Conservation (phyloP, 1,140 invertebrate genomes). For the Drosophila murphyi region DNA sequence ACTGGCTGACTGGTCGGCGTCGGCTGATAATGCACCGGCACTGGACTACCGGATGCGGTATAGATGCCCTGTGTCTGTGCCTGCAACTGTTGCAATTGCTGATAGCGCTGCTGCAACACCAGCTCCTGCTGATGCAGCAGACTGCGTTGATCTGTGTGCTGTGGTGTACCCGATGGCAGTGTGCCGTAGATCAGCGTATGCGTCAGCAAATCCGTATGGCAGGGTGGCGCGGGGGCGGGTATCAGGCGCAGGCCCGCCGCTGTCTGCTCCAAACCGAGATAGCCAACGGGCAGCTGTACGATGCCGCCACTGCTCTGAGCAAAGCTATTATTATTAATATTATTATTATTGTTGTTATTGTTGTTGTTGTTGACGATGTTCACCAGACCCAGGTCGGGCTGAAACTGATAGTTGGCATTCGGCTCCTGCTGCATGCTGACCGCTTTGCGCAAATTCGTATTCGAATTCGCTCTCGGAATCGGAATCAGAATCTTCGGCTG, state of each 20-base stretch:
- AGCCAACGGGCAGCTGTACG: slow-evolving; percentile 65
- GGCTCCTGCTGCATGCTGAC: slow-evolving; percentile 84
- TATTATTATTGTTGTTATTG: slow-evolving; percentile 46
- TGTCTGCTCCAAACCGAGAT: slow-evolving; percentile 68
- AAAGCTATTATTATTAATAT: slow-evolving; percentile 21
- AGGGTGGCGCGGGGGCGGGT: slow-evolving; percentile 48
- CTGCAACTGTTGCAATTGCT: slow-evolving; percentile 79
- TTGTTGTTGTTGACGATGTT: slow-evolving; percentile 76
- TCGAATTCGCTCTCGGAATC: slow-evolving; percentile 34
- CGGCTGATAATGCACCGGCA: slow-evolving; percentile 57
- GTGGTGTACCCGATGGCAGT: slow-evolving; percentile 62
- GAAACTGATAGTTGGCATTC: slow-evolving; percentile 84
- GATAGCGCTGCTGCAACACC: slow-evolving; percentile 78
- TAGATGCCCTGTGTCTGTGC: slow-evolving; percentile 78
- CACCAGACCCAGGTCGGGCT: slow-evolving; percentile 82
- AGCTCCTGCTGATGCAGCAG: slow-evolving; percentile 78
- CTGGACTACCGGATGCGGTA: slow-evolving; percentile 56
- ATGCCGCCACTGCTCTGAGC: slow-evolving; percentile 45
- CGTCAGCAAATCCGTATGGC: slow-evolving; percentile 73
- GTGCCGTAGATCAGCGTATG: slow-evolving; percentile 81
- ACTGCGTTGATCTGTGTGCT: slow-evolving; percentile 71
- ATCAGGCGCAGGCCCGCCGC: slow-evolving; percentile 60
- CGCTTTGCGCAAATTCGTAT: slow-evolving; percentile 62
- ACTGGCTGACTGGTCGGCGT: slow-evolving; percentile 58
- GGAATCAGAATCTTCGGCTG: slow-evolving; percentile 30